These are phyloP conservation scores for Philaethria dido DNA, from an alignment of 2,888 invertebrate species.

Conservation along the genomic window DNA sequence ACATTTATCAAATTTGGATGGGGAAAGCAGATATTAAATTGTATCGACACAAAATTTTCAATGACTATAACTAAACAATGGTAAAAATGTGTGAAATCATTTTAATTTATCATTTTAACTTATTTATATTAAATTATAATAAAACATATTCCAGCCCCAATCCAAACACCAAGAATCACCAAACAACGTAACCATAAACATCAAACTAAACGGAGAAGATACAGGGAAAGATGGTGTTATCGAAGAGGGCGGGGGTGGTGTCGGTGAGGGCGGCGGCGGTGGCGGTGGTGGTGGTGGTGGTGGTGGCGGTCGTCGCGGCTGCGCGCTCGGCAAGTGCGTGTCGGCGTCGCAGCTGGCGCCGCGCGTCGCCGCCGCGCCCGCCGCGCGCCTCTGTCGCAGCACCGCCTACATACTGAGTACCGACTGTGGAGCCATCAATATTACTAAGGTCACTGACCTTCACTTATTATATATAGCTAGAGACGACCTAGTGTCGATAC, in stretches of 20 bases:
- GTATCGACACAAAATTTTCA: too few relatives aligned
- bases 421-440: slow-evolving; percentile 62
- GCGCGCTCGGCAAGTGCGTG: slow-evolving; percentile 74
- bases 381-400: slow-evolving; percentile 52
- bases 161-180: neutral
- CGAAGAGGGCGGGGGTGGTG: slow-evolving; percentile 39
- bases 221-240: neutral
- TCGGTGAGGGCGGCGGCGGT: slow-evolving; percentile 69
- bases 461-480: too few relatives aligned
- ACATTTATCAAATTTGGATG: too few relatives aligned
- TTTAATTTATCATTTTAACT: too few relatives aligned
- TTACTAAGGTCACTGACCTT: slow-evolving; percentile 71
- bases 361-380: slow-evolving; percentile 46
- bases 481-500: neutral
- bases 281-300: slow-evolving; percentile 54
- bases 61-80: too few relatives aligned
- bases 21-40: too few relatives aligned
- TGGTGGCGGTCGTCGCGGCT: slow-evolving; percentile 56
- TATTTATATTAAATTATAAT: too few relatives aligned
- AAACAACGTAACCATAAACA: neutral
- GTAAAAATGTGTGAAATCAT: too few relatives aligned
- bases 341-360: slow-evolving; percentile 68
- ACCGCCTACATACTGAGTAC: slow-evolving; percentile 66
- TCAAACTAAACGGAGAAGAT: neutral
- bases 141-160: too few relatives aligned